These are phyloP conservation scores for Eira barbara DNA, from an alignment of 2,113 vertebrate genomes.

Conservation along the genomic window DNA sequence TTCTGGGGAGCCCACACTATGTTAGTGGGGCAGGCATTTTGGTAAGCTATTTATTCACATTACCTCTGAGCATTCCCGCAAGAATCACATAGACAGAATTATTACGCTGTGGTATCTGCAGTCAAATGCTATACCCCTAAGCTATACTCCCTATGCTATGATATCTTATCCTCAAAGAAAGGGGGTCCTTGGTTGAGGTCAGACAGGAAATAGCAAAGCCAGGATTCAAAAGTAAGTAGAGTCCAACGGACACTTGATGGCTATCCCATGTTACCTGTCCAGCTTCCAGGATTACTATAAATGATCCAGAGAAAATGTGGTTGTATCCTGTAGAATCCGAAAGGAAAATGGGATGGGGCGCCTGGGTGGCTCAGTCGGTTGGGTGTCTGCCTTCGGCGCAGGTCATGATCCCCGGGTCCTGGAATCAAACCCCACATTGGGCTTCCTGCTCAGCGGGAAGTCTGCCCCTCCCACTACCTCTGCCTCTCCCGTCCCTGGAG, in stretches of 20 bases:
- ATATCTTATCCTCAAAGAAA: not conserved
- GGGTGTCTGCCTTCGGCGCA: not conserved
- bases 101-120: not conserved
- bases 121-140: no score
- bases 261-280: not conserved
- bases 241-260: not conserved
- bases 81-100: not conserved
- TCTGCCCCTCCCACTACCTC: not conserved
- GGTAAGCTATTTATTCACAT: not conserved
- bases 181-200: not conserved
- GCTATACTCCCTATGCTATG: not conserved
- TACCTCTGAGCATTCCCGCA: not conserved
- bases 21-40: not conserved
- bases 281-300: not conserved
- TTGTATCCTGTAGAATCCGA: not conserved
- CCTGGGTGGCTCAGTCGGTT: not conserved
- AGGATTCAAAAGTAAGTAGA: not conserved
- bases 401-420: not conserved
- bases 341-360: not conserved
- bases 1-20: not conserved
- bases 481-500: no score
- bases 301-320: not conserved
- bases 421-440: not conserved
- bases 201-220: not conserved
- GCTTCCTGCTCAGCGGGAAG: not conserved